Base-by-base conservation (phyloP, 2,113 vertebrate genomes). In the Cettia cetti region DNA sequence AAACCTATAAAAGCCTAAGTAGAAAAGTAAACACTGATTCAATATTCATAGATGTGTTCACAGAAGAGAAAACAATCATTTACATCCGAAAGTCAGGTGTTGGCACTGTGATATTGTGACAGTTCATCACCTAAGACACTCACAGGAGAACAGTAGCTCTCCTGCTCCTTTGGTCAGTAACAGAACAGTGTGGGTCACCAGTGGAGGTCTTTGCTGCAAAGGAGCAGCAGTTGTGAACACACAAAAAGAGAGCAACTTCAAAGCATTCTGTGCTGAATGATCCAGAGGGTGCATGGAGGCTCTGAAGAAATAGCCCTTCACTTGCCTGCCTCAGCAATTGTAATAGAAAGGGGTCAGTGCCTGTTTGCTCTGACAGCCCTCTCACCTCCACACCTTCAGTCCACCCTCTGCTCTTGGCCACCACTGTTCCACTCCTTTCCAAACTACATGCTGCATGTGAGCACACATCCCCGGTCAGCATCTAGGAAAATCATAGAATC, bases 1-100 rank as follows among this genome's bases (percentile, higher is more conserved):
- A 84, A 71, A 86, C 11, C 6, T 75, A 20, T n/a, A 93, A 85
- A 57, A 91, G 6, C n/a, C 35, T 61, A 90, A 84, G 49, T 44
- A 68, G 42, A 92, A 77, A 84, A 92, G 88, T 50, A 92, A 94
- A 76, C 45, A 30, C 53, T 82, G n/a, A 76, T 81, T 74, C n/a
- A 69, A 66, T 64, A 89, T 75, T 87, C 45, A 50, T 39, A 31
- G 40, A 11, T 90, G 20, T 19, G 53, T 19, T 80, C 9, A 65
- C 0, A 1, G 33, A 61, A 83, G 39, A 86, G 76, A 45, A 84
- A 74, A 57, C 1, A 44, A 66, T n/a, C 6, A 57, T 66, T 92
- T 82, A 20, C 21, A 40, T 50, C 16, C 0, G 5, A 33, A 37
- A 35, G 35, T 63, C 42, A 52, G 14, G 47, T 0, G 0, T 8